phyloP scores from a whole-genome alignment of 2,797 vertebrate species.

The Silurus lanzhouensis region DNA sequence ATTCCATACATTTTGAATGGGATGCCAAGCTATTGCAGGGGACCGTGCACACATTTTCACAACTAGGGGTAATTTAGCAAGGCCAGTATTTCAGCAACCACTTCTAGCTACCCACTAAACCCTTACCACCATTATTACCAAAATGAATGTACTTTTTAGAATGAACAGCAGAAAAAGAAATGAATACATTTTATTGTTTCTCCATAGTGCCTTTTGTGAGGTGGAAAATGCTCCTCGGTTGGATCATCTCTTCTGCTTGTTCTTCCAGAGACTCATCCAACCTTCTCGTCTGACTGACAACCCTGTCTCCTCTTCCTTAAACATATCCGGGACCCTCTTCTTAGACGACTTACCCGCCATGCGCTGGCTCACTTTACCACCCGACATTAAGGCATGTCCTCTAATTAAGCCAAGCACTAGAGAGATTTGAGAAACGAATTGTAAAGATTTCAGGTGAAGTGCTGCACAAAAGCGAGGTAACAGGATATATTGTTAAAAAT shows the following conservation, averaged over 20 bases:
- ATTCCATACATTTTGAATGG: neutral
- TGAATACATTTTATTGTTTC: neutral
- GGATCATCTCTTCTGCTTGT: slow-evolving; percentile 94
- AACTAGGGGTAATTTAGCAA: neutral
- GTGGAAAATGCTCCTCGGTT: slow-evolving; percentile 79
- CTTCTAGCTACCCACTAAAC: neutral
- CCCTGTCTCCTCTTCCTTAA: slow-evolving; percentile 48
- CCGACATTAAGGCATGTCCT: slow-evolving; percentile 82
- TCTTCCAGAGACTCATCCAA: slow-evolving; percentile 91
- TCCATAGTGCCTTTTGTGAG: slow-evolving; percentile 85
- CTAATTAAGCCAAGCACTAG: neutral
- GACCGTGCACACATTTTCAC: neutral
- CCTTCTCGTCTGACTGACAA: slow-evolving; percentile 69
- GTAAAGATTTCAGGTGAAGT: neutral
- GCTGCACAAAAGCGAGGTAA: neutral
- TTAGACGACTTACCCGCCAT: slow-evolving; percentile 85
- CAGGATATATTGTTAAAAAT: neutral
- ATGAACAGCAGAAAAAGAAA: neutral
- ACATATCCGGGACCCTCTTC: slow-evolving; percentile 75
- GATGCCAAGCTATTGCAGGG: neutral
- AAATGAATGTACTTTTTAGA: no score
- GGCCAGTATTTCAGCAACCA: neutral
- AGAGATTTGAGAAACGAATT: neutral
- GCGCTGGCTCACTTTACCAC: slow-evolving; percentile 87
- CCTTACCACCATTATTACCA: neutral